Percentiles rank a stretch among this genome's conserved stretches.
These are phyloP conservation scores for Harpagoxenus sublaevis DNA, from an alignment of 2,888 invertebrate genomes.

Conservation along the genomic window DNA sequence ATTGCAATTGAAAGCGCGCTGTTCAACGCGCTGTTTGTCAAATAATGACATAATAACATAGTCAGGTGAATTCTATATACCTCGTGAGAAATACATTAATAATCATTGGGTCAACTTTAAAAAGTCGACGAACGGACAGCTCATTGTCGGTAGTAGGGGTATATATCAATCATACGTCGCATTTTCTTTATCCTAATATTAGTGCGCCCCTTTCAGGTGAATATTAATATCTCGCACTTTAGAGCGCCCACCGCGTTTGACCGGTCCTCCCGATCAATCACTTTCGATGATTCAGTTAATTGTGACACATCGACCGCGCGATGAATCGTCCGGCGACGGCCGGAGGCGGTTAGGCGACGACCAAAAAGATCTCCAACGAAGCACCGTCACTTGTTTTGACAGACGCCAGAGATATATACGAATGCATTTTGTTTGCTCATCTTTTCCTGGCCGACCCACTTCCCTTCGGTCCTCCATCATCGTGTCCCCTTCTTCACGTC, in stretches of 20 bases:
- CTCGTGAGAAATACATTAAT: constrained; percentile 29
- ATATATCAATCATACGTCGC: constrained; percentile 41
- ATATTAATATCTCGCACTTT: constrained; percentile 45
- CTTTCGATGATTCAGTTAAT: constrained; percentile 53
- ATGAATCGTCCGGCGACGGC: constrained; percentile 41
- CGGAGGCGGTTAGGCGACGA: constrained; percentile 60
- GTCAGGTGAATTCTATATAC: constrained; percentile 1
- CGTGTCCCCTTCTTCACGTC: constrained; percentile 58
- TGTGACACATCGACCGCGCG: constrained; percentile 43
- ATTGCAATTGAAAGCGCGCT: constrained; percentile 3
- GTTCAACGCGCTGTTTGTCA: background rate
- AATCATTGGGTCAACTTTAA: constrained; percentile 35
- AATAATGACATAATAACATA: constrained; percentile 22
- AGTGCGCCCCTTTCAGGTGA: constrained; percentile 4
- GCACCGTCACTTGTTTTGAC: constrained; percentile 81
- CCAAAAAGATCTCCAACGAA: constrained; percentile 70
- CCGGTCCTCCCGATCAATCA: constrained; percentile 48
- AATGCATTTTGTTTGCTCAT: constrained; percentile 76
- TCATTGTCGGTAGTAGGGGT: background rate
- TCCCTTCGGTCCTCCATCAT: constrained; percentile 69
- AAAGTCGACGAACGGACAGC: background rate
- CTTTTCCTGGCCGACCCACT: constrained; percentile 72
- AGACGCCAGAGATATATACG: constrained; percentile 79
- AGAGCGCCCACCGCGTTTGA: background rate
- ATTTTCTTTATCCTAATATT: constrained; percentile 35